Evolutionary conservation across 2,797 vertebrate species (phyloP), one percentile per base, ranked within the genome.

Genomic region (Hybognathus amarus): DNA sequence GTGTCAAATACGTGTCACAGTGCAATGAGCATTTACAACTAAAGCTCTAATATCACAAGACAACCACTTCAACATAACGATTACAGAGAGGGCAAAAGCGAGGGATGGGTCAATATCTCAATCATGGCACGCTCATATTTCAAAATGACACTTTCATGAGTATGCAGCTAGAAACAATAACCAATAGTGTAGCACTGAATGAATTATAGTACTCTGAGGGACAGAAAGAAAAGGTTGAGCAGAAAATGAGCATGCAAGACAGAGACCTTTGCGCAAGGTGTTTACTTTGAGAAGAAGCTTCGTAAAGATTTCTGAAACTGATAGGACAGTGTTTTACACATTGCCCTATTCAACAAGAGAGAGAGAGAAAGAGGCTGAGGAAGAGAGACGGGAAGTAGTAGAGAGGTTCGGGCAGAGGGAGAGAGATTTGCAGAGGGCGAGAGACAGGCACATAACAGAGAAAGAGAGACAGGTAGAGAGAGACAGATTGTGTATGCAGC

Each of bases 271-370:
- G 83, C 79, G 67, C 71, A 78, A 30, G 68, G 69, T 77, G 63
- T 71, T 77, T 68, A 20, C 50, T 52, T 24, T 67, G 80, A 67
- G 33, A 59, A 56, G 45, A 61, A 6, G 38, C 67, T 47, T 63
- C 56, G 64, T 61, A 69, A 24, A 47, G 73, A 17, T 77, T 36
- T 81, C 47, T 71, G 74, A 71, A 71, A 70, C 24, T 9, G 17
- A 77, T 52, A 77, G 64, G 52, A 81, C 42, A 63, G 70, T 68
- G 73, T 78, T 73, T 71, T 73, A 79, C 69, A 42, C 59, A 59
- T 63, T 45, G 82, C 73, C 45, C 40, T 79, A 24, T 86, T 83
- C 82, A 87, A 85, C 63, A 90, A 71, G 54, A 54, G 59, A 45
- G 42, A 13, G 42, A 13, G 42, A 12, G 33, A 84, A 59, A 47